A percentile compares a stretch with the other conserved stretches of the same genome.
Conservation (phyloP, 2,797 vertebrate species). For the Rhinella marina region DNA sequence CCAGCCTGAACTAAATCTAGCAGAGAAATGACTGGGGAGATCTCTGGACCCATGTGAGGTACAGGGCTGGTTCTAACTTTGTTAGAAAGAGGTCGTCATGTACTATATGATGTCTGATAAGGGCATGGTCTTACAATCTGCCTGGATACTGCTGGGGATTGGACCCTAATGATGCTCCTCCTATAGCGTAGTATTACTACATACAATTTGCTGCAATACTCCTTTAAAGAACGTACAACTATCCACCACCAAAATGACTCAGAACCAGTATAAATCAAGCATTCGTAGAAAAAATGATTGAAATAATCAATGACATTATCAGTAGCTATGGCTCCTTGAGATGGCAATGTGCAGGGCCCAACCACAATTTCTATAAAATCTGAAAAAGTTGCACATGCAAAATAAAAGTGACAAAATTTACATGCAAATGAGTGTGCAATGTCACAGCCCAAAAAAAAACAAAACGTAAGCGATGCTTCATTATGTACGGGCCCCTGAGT, state of each 20-base stretch:
- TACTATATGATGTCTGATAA: too few relatives aligned
- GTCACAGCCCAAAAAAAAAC: not conserved
- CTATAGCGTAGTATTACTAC: not conserved
- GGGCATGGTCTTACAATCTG: too few relatives aligned
- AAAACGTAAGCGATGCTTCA: constrained; percentile 21
- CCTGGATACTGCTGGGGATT: too few relatives aligned
- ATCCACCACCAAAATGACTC: not conserved
- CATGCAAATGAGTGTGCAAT: constrained; percentile 3
- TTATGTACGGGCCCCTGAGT: constrained; percentile 1
- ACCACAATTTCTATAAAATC: not conserved
- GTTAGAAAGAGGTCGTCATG: too few relatives aligned
- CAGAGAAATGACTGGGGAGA: too few relatives aligned
- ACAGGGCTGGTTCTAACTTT: too few relatives aligned
- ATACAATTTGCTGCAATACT: not conserved
- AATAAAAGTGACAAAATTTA: not conserved
- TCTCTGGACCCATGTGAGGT: too few relatives aligned
- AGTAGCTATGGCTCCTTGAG: not conserved
- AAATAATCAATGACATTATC: not conserved
- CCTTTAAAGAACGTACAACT: not conserved
- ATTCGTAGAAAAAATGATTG: not conserved
- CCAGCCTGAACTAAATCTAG: too few relatives aligned
- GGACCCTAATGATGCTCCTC: too few relatives aligned
- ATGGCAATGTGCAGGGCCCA: not conserved
- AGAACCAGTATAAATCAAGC: not conserved
- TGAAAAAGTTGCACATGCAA: not conserved